Conservation (phyloP, 35 echinoderm and acorn worm species). For the Ophiothrix spiculata region DNA sequence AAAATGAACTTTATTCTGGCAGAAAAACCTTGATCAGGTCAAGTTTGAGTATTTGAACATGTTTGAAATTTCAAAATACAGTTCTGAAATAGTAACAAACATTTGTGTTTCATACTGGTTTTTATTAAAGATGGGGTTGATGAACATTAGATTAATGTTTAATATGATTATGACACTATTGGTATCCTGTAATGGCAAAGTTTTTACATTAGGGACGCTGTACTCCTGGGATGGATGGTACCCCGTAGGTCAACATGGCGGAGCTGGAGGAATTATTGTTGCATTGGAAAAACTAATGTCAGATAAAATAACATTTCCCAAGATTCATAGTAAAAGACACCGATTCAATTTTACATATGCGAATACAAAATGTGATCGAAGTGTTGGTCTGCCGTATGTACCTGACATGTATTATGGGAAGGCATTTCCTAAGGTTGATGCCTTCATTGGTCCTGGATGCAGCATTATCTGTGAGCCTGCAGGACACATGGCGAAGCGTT, state of each 20-base stretch:
- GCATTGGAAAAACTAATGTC: slow-evolving; percentile 56
- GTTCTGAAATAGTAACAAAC: too few species aligned
- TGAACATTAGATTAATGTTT: too few species aligned
- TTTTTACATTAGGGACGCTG: slow-evolving; percentile 28
- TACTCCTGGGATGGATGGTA: slow-evolving; percentile 50
- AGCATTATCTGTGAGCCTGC: slow-evolving; percentile 72
- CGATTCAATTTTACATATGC: slow-evolving; percentile 43
- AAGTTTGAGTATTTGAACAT: too few species aligned
- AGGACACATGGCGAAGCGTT: slow-evolving; percentile 50
- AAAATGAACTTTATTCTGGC: too few species aligned
- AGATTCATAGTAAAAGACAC: slow-evolving; percentile 25
- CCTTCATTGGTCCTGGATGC: slow-evolving; percentile 65
- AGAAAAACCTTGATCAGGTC: too few species aligned
- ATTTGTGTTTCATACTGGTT: too few species aligned
- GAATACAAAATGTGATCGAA: slow-evolving; percentile 52
- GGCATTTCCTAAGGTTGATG: slow-evolving; percentile 42
- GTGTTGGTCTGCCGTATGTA: slow-evolving; percentile 27
- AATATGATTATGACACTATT: too few species aligned
- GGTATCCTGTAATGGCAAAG: not conserved
- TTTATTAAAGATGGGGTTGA: too few species aligned
- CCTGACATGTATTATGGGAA: slow-evolving; percentile 24
- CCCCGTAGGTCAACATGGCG: slow-evolving; percentile 38
- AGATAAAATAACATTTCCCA: not conserved
- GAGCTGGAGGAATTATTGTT: slow-evolving; percentile 32
- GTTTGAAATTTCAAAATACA: too few species aligned